Percentiles rank a stretch among this genome's conserved stretches.
Conservation (phyloP, 2,888 invertebrate species). For the Entomobrya multifasciata region DNA sequence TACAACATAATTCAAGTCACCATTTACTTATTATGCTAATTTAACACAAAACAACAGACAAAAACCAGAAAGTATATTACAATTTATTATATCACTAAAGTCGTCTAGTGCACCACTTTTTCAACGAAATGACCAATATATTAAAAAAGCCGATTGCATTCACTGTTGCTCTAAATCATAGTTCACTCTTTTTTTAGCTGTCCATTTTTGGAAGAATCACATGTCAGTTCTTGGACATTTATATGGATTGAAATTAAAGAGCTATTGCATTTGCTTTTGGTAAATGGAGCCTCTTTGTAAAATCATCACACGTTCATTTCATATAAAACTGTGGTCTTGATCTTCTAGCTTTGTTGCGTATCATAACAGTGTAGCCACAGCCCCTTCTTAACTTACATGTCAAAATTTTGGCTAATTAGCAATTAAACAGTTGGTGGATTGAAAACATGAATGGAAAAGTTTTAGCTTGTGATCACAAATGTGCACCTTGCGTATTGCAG, state of each 20-base stretch:
- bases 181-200: constrained; percentile 53
- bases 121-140: constrained; percentile 14
- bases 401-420: constrained; percentile 51
- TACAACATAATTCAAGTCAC: constrained; percentile 9
- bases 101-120: not conserved
- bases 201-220: constrained; percentile 67
- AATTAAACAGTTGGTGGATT: not conserved
- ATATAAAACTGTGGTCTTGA: not conserved
- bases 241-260: not conserved
- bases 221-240: constrained; percentile 29
- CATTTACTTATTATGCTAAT: constrained; percentile 41
- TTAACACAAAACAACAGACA: not conserved
- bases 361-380: constrained; percentile 37
- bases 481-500: not conserved
- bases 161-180: constrained; percentile 51
- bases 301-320: not conserved
- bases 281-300: not conserved
- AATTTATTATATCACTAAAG: not conserved
- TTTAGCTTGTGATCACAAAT: not conserved
- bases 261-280: not conserved
- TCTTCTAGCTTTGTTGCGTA: not conserved
- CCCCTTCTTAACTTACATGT: constrained; percentile 22
- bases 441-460: not conserved
- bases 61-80: not conserved
- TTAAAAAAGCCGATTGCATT: constrained; percentile 24